These are phyloP conservation scores for Monochamus saltuarius DNA, from an alignment of 1,140 invertebrate species.

Conservation along the genomic window DNA sequence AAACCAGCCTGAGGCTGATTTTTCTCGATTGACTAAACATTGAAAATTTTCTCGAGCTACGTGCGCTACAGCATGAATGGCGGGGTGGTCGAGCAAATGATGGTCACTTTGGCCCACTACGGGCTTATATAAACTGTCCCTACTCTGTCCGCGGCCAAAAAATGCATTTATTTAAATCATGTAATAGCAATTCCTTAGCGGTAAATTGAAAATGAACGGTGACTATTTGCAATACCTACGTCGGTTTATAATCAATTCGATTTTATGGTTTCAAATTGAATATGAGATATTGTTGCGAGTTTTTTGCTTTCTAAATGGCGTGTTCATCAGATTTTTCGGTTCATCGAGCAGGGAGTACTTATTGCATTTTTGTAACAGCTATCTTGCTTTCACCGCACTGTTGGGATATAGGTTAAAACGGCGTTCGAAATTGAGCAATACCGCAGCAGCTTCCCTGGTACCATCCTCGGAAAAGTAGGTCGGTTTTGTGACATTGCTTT, in stretches of 20 bases:
- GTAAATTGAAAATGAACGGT: conserved; percentile 14
- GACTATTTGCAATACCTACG: conserved; percentile 7
- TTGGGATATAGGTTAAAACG: no score
- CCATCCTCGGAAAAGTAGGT: no score
- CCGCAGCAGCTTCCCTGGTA: no score
- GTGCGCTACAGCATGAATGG: background rate
- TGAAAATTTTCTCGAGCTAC: background rate
- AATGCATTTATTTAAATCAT: conserved; percentile 12
- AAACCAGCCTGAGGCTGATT: conserved; percentile 11
- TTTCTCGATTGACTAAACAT: conserved; percentile 1
- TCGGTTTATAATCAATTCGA: conserved; percentile 5
- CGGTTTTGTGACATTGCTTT: no score
- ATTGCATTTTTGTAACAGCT: no score
- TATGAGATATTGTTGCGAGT: background rate
- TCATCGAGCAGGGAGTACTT: conserved; percentile 1
- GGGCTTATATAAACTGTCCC: no score
- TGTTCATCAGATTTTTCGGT: conserved; percentile 18
- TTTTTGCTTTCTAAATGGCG: conserved; percentile 13
- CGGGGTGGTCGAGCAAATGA: no score
- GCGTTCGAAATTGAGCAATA: no score
- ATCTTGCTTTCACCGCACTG: no score
- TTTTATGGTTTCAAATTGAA: conserved; percentile 13
- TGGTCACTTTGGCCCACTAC: no score
- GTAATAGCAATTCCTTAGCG: conserved; percentile 18
- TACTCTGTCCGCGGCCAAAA: no score